Conservation (phyloP, 92 coral and sea anemone genomes). For the Heteractis magnifica region DNA sequence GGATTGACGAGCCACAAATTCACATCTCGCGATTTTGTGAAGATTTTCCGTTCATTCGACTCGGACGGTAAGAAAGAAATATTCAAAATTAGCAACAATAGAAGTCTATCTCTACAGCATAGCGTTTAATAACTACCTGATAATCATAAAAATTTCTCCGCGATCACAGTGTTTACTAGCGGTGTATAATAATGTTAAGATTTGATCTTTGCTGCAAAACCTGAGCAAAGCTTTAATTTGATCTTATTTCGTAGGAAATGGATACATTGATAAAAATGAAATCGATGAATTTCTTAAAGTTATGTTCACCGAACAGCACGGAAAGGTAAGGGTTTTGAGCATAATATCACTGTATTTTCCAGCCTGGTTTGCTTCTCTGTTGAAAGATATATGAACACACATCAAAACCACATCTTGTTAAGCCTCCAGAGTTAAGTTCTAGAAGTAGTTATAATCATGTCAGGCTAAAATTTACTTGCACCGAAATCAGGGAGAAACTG, state of each 20-base stretch:
- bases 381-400: neutral
- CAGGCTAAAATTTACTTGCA: neutral
- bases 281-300: conserved; percentile 59
- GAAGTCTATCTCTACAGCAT: neutral
- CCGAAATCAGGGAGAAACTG: neutral
- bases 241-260: conserved; percentile 50
- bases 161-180: neutral
- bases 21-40: conserved; percentile 75
- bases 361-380: neutral
- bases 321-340: conserved; percentile 18
- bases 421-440: neutral
- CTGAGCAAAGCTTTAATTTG: neutral
- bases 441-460: neutral
- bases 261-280: conserved; percentile 78
- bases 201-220: neutral
- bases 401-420: conserved; percentile 8
- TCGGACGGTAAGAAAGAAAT: conserved; percentile 67
- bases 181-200: conserved; percentile 4
- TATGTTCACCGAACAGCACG: conserved; percentile 62
- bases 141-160: neutral
- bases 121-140: neutral
- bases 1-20: conserved; percentile 19
- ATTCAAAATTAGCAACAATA: neutral
- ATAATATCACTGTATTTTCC: neutral
- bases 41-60: conserved; percentile 75